phyloP scores from a whole-genome alignment of 30 jellyfish, hydroid and myxozoan species.

The Pseudorhiza aurosa region DNA sequence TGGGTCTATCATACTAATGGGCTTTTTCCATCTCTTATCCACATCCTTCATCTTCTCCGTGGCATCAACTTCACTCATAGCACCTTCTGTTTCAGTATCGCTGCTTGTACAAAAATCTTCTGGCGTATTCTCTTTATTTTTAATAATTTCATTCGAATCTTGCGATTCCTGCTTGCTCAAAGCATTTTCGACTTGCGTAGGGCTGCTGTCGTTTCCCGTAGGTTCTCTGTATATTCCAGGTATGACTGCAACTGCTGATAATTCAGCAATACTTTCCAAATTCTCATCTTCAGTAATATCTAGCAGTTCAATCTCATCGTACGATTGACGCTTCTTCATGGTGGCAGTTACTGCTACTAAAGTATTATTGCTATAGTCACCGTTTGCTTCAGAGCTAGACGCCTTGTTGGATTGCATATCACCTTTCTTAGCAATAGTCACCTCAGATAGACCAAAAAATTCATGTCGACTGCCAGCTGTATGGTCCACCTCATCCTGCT shows the following conservation, averaged over 20 bases:
- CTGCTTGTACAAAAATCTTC: not conserved
- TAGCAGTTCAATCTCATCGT: conserved; percentile 28
- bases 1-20: not conserved
- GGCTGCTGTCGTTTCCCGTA: not conserved
- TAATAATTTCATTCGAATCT: no score
- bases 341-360: no score
- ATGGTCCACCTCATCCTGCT: no score
- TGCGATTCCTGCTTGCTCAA: not conserved
- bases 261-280: not conserved
- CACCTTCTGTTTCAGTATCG: not conserved
- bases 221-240: not conserved
- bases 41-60: not conserved
- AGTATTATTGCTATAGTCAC: no score
- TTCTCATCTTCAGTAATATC: conserved; percentile 36
- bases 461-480: no score
- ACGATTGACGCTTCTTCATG: not conserved
- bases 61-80: not conserved
- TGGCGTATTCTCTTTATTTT: not conserved
- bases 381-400: no score
- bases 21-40: not conserved
- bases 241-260: not conserved
- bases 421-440: no score
- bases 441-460: no score
- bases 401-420: no score
- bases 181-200: not conserved